phyloP scores from a whole-genome alignment of 1,140 invertebrate genomes.

The Drosophila gunungcola region DNA sequence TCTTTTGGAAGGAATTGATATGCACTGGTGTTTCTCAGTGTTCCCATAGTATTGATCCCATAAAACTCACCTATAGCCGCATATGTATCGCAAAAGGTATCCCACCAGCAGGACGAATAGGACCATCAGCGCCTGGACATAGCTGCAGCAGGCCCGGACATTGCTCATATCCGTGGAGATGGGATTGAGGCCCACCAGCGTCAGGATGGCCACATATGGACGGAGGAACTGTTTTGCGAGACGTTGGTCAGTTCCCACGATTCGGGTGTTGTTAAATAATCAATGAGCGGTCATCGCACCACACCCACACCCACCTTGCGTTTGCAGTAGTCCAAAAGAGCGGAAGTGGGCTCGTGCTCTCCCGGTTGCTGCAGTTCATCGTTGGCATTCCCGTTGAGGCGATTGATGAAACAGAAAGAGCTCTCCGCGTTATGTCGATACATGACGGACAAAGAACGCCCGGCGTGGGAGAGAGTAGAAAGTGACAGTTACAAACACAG shows the following conservation, averaged over 20 bases:
- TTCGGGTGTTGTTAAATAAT: constrained; percentile 9
- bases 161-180: constrained; percentile 87
- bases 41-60: no score
- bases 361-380: constrained; percentile 87
- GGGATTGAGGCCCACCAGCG: constrained; percentile 90
- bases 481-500: constrained; percentile 31
- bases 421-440: constrained; percentile 78
- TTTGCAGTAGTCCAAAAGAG: constrained; percentile 91
- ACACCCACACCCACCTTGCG: constrained; percentile 86
- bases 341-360: constrained; percentile 89
- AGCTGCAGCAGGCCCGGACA: constrained; percentile 87
- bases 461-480: constrained; percentile 2
- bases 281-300: neutral
- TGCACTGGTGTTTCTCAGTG: no score
- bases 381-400: constrained; percentile 76
- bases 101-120: constrained; percentile 88
- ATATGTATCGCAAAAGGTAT: constrained; percentile 91
- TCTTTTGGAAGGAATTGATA: no score
- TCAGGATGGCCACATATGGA: constrained; percentile 90
- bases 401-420: constrained; percentile 81
- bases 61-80: constrained; percentile 88
- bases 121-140: constrained; percentile 89
- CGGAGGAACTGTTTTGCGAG: constrained; percentile 87
- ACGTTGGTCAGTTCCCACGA: constrained; percentile 6
- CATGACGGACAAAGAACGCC: constrained; percentile 53